phyloP scores from a whole-genome alignment of 2,797 vertebrate genomes.

The Harpagifer antarcticus region DNA sequence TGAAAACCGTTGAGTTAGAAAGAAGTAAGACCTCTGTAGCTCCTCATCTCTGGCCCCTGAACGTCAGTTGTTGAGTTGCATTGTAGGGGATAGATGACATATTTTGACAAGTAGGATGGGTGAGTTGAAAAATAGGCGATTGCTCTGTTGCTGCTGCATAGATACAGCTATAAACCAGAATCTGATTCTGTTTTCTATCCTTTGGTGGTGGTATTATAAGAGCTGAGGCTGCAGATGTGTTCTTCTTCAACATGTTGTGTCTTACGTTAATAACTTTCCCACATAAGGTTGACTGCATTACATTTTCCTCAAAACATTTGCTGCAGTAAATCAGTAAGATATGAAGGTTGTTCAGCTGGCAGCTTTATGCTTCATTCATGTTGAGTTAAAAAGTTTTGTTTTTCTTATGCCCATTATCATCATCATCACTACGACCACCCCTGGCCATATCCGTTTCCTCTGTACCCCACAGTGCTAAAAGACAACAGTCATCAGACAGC shows the following conservation, averaged over 20 bases:
- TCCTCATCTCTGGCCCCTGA: neutral
- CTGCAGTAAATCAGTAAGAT: neutral
- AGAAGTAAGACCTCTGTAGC: neutral
- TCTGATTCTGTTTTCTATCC: neutral
- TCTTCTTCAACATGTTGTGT: neutral
- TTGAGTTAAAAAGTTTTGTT: constrained; percentile 19
- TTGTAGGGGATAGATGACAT: neutral
- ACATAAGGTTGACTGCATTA: neutral
- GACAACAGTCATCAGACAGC: constrained; percentile 68
- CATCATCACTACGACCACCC: constrained; percentile 46
- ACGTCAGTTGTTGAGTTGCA: neutral
- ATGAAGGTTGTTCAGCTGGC: neutral
- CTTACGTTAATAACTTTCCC: neutral
- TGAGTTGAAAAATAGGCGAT: neutral
- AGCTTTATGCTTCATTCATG: constrained; percentile 9
- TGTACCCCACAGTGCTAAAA: constrained; percentile 68
- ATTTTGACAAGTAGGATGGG: neutral
- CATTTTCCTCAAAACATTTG: neutral
- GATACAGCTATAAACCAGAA: neutral
- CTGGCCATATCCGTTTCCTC: constrained; percentile 71
- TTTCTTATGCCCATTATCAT: constrained; percentile 21
- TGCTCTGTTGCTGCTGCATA: neutral
- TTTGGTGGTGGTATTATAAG: neutral
- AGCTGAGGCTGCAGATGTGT: neutral
- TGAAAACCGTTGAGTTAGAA: neutral